Percentiles rank a stretch among this genome's conserved stretches.
phyloP scores from a whole-genome alignment of 2,113 vertebrate species.

The Recurvirostra avosetta region DNA sequence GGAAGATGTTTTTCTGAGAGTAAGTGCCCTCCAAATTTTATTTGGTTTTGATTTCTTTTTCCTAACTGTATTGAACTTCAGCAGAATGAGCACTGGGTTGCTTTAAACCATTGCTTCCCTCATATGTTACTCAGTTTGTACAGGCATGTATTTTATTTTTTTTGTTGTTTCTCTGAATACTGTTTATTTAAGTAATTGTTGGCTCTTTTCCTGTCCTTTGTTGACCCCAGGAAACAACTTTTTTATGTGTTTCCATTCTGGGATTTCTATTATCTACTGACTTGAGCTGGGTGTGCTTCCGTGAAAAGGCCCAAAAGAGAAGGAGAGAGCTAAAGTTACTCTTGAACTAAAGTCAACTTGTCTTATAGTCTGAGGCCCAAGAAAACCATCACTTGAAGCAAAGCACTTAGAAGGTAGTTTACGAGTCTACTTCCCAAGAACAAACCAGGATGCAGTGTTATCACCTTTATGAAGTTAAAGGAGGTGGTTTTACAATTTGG shows the following conservation, averaged over 20 bases:
- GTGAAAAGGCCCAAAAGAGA: constrained; percentile 22
- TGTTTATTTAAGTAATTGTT: constrained; percentile 62
- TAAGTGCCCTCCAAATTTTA: not conserved
- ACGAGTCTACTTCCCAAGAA: not conserved
- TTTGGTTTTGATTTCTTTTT: constrained; percentile 18
- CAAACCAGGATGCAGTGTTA: not conserved
- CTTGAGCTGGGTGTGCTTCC: constrained; percentile 27
- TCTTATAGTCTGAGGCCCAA: not conserved
- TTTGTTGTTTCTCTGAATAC: constrained; percentile 13
- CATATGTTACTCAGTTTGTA: not conserved
- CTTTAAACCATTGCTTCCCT: not conserved
- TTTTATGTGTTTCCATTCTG: constrained; percentile 64
- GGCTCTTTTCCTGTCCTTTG: constrained; percentile 70
- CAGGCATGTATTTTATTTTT: not conserved
- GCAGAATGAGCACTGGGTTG: not conserved
- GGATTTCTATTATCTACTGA: constrained; percentile 54
- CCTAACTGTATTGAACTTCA: not conserved
- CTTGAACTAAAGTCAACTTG: constrained; percentile 23
- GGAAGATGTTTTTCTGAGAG: not conserved
- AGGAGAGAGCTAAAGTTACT: constrained; percentile 23
- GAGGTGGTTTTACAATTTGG: not conserved
- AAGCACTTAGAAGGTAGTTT: not conserved
- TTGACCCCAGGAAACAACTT: constrained; percentile 70
- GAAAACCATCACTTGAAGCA: constrained; percentile 17
- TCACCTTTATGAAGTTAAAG: not conserved